Evolutionary conservation across 2,113 vertebrate genomes (phyloP).

Genomic region (Vulpes vulpes): DNA sequence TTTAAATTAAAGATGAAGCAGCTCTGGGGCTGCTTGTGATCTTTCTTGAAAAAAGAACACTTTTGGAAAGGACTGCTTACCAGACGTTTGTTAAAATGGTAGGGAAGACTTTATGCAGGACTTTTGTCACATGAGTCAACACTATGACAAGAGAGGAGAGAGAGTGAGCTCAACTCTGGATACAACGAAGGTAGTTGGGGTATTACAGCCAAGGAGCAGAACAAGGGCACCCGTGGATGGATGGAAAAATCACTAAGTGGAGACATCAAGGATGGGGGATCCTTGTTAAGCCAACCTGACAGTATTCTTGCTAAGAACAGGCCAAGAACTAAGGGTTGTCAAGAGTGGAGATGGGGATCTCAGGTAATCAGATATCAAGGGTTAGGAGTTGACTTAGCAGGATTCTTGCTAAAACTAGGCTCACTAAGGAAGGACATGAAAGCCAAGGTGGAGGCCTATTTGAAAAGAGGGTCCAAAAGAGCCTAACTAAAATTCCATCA

Average conservation of each 20-base stretch:
- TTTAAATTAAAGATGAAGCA: background rate
- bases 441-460: background rate
- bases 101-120: background rate
- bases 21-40: no score
- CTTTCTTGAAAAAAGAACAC: background rate
- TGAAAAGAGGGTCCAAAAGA: background rate
- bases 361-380: background rate
- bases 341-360: background rate
- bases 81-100: background rate
- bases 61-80: conserved; percentile 1
- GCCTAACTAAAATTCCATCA: background rate
- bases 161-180: background rate
- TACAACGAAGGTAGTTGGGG: background rate
- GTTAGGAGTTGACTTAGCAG: background rate
- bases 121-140: background rate
- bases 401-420: background rate
- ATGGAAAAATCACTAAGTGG: background rate
- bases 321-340: background rate
- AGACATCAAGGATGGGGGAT: background rate
- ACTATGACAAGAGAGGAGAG: background rate
- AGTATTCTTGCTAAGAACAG: background rate
- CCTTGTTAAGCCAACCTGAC: background rate
- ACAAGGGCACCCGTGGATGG: background rate
- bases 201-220: background rate
- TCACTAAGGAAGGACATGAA: background rate